Conservation (phyloP, 2,888 invertebrate species). For the Rhamphomyia laevipes region DNA sequence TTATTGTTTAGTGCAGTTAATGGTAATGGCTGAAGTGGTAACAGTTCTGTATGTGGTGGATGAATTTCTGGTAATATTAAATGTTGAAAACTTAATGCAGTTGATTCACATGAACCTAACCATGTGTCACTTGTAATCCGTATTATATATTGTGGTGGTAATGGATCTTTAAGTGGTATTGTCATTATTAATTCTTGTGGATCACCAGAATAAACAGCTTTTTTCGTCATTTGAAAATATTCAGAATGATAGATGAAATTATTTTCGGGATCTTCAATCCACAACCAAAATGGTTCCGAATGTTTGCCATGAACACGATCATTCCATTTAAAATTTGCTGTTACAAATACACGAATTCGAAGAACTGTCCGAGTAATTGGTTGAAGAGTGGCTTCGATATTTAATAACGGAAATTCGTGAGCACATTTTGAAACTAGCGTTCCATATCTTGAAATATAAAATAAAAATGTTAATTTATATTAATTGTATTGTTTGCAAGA, state of each 20-base stretch:
- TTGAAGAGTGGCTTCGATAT: conserved; percentile 74
- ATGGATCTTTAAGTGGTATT: conserved; percentile 82
- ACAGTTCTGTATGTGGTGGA: conserved; percentile 84
- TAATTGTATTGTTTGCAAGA: no score
- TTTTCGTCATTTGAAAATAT: conserved; percentile 49
- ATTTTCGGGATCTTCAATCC: conserved; percentile 93
- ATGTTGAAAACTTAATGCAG: conserved; percentile 66
- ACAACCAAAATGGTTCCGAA: conserved; percentile 89
- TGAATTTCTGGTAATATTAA: conserved; percentile 83
- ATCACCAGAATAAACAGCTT: conserved; percentile 56
- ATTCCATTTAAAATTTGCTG: conserved; percentile 74
- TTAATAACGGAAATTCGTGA: conserved; percentile 71
- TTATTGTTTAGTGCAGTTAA: conserved; percentile 68
- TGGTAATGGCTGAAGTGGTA: conserved; percentile 84
- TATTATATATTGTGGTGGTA: conserved; percentile 86
- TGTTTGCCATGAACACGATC: conserved; percentile 80
- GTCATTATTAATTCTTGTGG: conserved; percentile 84
- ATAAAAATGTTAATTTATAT: no score
- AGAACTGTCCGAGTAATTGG: conserved; percentile 92
- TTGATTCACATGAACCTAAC: conserved; percentile 46
- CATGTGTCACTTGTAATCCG: conserved; percentile 73
- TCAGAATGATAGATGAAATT: conserved; percentile 96
- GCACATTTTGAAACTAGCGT: conserved; percentile 69
- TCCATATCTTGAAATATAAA: conserved; percentile 45
- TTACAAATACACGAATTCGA: conserved; percentile 67